These are phyloP conservation scores for Alosa alosa DNA, from an alignment of 2,113 vertebrate species.

Conservation along the genomic window DNA sequence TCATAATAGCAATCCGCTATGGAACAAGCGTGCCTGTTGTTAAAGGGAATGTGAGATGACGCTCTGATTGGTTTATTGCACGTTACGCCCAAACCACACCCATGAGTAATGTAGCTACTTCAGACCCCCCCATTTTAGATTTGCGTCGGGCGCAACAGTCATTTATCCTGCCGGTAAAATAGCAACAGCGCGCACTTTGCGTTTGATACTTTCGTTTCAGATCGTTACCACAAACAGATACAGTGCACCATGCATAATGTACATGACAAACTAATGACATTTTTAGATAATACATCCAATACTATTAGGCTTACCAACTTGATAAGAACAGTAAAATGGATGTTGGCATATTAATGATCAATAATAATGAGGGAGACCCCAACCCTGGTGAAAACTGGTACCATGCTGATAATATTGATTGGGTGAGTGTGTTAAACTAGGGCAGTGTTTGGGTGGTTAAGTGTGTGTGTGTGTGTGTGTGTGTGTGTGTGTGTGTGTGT, in stretches of 20 bases:
- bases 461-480: neutral
- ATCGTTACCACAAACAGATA: neutral
- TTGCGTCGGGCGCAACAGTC: too few species aligned
- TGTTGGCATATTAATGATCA: neutral
- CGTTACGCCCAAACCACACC: too few species aligned
- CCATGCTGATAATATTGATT: neutral
- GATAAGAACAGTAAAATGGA: neutral
- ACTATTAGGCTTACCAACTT: neutral
- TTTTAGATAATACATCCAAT: neutral
- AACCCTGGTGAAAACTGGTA: neutral
- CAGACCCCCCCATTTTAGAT: too few species aligned
- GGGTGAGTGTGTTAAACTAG: neutral
- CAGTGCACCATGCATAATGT: neutral
- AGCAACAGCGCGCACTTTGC: too few species aligned
- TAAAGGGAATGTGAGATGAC: too few species aligned
- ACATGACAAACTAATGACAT: neutral
- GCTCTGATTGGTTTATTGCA: too few species aligned
- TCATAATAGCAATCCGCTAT: too few species aligned
- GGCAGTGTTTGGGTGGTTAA: neutral
- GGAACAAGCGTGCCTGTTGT: too few species aligned
- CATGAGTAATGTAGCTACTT: too few species aligned
- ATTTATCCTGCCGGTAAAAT: too few species aligned
- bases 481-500: neutral
- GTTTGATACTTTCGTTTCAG: too few species aligned
- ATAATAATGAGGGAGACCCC: neutral